Conservation (phyloP, 1,140 invertebrate species). For the Chelonus insularis region DNA sequence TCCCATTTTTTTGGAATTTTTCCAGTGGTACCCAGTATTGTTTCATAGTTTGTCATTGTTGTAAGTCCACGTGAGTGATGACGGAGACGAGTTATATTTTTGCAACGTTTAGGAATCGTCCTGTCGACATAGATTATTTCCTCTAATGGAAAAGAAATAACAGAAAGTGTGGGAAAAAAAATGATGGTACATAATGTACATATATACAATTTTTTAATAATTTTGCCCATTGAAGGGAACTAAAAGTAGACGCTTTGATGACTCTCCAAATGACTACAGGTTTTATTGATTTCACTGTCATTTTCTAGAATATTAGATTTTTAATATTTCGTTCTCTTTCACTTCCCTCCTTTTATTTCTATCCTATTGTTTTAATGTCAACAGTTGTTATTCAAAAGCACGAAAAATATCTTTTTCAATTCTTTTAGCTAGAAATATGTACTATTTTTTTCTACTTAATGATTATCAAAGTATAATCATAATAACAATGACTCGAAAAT, state of each 20-base stretch:
- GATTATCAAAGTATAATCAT: too few relatives aligned
- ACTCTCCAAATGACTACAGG: constrained; percentile 55
- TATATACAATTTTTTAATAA: too few relatives aligned
- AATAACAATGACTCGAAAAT: too few relatives aligned
- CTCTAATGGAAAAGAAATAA: constrained; percentile 34
- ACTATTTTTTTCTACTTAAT: constrained; percentile 22
- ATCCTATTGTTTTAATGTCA: constrained; percentile 12
- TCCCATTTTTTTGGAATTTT: constrained; percentile 60
- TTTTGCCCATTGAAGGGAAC: too few relatives aligned
- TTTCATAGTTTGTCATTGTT: constrained; percentile 61
- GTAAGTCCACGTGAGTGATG: constrained; percentile 44
- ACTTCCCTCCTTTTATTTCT: constrained; percentile 8
- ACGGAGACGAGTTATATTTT: constrained; percentile 6
- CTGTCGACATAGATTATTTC: background rate
- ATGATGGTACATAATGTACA: too few relatives aligned
- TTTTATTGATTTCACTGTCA: constrained; percentile 52
- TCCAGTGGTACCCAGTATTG: constrained; percentile 59
- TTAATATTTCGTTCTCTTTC: constrained; percentile 29
- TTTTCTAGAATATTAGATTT: constrained; percentile 30
- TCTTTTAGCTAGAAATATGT: too few relatives aligned
- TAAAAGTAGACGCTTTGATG: constrained; percentile 39
- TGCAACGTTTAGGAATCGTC: background rate
- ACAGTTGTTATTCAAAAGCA: background rate
- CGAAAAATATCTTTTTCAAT: too few relatives aligned
- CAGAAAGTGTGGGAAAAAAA: constrained; percentile 19